Percentiles rank a stretch among this genome's conserved stretches.
Conservation (phyloP, 1,140 invertebrate genomes). For the Ephestia elutella region DNA sequence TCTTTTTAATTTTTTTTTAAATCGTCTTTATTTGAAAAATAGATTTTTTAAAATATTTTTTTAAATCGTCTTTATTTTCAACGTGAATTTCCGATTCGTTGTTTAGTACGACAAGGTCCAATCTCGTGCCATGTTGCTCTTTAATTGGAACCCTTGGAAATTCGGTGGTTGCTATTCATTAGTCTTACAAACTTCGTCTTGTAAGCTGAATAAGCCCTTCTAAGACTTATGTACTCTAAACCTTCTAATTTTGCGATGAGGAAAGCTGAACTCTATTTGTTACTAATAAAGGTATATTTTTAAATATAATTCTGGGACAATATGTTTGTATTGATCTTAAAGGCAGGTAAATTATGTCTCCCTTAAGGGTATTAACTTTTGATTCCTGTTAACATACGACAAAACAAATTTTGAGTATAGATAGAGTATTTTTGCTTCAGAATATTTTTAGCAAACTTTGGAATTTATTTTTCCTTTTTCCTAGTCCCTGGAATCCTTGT, state of each 20-base stretch:
- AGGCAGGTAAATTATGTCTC: constrained; percentile 4
- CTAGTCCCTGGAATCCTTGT: too few species aligned
- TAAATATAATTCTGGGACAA: not conserved
- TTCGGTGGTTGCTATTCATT: constrained; percentile 6
- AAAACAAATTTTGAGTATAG: too few species aligned
- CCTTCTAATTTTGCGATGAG: not conserved
- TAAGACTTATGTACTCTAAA: constrained; percentile 7
- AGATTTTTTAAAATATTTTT: too few species aligned
- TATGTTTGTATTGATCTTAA: constrained; percentile 2
- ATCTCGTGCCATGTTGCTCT: not conserved
- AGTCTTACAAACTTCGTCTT: constrained; percentile 5
- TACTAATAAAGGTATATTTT: not conserved
- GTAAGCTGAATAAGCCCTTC: constrained; percentile 11
- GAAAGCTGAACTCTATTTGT: constrained; percentile 3
- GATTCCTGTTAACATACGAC: not conserved
- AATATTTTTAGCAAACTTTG: too few species aligned
- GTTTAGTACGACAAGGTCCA: not conserved
- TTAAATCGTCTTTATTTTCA: too few species aligned
- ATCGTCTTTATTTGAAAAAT: too few species aligned
- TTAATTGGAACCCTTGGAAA: constrained; percentile 34
- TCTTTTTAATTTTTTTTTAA: not conserved
- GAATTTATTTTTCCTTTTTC: too few species aligned
- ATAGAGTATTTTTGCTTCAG: too few species aligned
- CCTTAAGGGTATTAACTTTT: not conserved
- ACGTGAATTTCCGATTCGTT: too few species aligned